Conservation (phyloP, 2,113 vertebrate species). For the Phoxinus phoxinus region DNA sequence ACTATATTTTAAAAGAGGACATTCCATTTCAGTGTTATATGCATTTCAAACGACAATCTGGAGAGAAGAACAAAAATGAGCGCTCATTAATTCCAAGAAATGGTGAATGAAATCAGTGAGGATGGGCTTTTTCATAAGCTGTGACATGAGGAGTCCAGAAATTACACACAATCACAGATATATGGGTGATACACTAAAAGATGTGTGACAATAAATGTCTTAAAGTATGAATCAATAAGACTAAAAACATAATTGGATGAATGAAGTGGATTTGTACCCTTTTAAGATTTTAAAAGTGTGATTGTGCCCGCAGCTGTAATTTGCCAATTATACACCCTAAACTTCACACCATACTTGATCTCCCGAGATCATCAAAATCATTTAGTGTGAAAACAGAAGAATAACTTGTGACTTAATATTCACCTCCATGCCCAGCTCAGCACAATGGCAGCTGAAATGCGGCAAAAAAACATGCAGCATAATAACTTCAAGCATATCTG, state of each 20-base stretch:
- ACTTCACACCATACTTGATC: conserved; percentile 24
- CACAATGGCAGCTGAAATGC: conserved; percentile 60
- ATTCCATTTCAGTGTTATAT: conserved; percentile 13
- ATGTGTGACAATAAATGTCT: too few relatives aligned
- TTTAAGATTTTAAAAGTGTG: background rate
- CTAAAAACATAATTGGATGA: background rate
- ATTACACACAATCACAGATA: background rate
- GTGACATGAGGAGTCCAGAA: background rate
- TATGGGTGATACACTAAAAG: background rate
- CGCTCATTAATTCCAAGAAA: conserved; percentile 71
- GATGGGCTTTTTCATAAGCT: conserved; percentile 15
- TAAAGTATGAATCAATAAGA: background rate
- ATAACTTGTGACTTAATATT: conserved; percentile 65
- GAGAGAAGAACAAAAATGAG: conserved; percentile 57
- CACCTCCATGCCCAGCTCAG: conserved; percentile 55
- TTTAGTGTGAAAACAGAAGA: conserved; percentile 53
- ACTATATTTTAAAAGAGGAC: conserved; percentile 17
- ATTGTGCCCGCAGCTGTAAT: background rate
- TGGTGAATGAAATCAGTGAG: conserved; percentile 46
- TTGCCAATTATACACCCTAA: background rate
- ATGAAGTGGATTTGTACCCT: background rate
- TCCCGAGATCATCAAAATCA: conserved; percentile 35
- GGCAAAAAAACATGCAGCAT: conserved; percentile 61
- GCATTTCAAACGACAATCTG: conserved; percentile 49
- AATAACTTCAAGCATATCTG: conserved; percentile 73